Evolutionary conservation across 2,113 vertebrate species (phyloP).

Genomic region (Dolichotis patagonum): DNA sequence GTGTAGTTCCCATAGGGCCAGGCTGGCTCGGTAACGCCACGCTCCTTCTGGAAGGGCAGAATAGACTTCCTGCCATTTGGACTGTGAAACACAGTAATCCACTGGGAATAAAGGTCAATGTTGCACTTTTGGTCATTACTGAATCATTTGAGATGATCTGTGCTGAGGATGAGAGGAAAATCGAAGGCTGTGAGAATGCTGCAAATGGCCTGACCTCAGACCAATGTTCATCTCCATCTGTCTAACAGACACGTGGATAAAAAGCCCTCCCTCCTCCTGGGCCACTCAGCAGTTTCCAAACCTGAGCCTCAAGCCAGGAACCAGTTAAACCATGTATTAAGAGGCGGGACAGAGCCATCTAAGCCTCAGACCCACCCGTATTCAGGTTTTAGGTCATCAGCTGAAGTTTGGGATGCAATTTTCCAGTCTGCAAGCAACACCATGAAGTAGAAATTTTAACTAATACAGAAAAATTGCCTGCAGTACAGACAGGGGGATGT

Average conservation of each 20-base stretch:
- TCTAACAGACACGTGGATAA: slow-evolving; percentile 82
- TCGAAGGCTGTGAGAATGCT: slow-evolving; percentile 86
- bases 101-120: slow-evolving; percentile 87
- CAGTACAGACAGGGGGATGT: slow-evolving; percentile 23
- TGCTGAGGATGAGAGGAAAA: slow-evolving; percentile 85
- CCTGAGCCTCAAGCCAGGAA: slow-evolving; percentile 75
- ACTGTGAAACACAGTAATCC: slow-evolving; percentile 87
- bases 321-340: slow-evolving; percentile 82
- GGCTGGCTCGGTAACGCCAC: slow-evolving; percentile 78
- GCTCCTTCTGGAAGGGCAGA: slow-evolving; percentile 82
- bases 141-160: slow-evolving; percentile 89
- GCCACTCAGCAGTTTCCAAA: slow-evolving; percentile 78
- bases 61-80: slow-evolving; percentile 88
- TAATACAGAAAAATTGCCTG: slow-evolving; percentile 52
- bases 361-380: not conserved
- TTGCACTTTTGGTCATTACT: slow-evolving; percentile 89
- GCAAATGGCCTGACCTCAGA: slow-evolving; percentile 89
- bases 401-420: slow-evolving; percentile 55
- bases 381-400: slow-evolving; percentile 59
- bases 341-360: slow-evolving; percentile 70
- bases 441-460: slow-evolving; percentile 32
- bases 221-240: slow-evolving; percentile 88
- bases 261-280: slow-evolving; percentile 78
- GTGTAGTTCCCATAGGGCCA: slow-evolving; percentile 71
- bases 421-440: slow-evolving; percentile 52